phyloP scores from a whole-genome alignment of 2,797 vertebrate species.

The Aselliscus stoliczkanus region DNA sequence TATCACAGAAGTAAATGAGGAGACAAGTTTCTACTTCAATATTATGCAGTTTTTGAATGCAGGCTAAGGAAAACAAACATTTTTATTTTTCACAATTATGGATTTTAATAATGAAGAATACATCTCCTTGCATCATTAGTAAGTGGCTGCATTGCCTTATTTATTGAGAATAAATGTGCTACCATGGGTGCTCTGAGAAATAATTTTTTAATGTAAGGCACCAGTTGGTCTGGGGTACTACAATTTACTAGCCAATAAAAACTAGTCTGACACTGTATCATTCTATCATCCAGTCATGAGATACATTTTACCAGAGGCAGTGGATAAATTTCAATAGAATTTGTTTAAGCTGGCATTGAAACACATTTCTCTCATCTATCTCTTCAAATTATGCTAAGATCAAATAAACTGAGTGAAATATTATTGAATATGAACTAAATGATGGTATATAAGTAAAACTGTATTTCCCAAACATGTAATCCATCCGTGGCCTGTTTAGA shows the following conservation, averaged over 20 bases:
- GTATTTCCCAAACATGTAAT: conserved; percentile 26
- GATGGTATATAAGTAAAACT: not conserved
- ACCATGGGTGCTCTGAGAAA: not conserved
- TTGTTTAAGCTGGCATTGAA: conserved; percentile 18
- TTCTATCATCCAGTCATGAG: not conserved
- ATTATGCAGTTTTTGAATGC: not conserved
- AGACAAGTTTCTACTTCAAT: not conserved
- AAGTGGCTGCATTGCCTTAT: not conserved
- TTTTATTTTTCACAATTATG: not conserved
- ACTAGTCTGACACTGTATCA: not conserved
- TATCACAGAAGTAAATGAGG: not conserved
- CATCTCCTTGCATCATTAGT: not conserved
- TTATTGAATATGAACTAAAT: conserved; percentile 47
- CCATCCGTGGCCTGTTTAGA: not conserved
- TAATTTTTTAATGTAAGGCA: not conserved
- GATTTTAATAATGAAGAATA: not conserved
- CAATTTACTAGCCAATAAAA: conserved; percentile 38
- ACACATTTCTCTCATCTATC: conserved; percentile 16
- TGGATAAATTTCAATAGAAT: conserved; percentile 21
- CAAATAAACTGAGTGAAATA: conserved; percentile 25
- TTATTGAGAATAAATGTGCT: not conserved
- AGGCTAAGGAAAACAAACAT: not conserved
- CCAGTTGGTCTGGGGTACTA: not conserved
- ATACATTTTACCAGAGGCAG: conserved; percentile 9
- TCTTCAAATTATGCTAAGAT: conserved; percentile 15